These are phyloP conservation scores for Caenorhabditis becei DNA, from an alignment of 2,888 invertebrate species.

Conservation along the genomic window DNA sequence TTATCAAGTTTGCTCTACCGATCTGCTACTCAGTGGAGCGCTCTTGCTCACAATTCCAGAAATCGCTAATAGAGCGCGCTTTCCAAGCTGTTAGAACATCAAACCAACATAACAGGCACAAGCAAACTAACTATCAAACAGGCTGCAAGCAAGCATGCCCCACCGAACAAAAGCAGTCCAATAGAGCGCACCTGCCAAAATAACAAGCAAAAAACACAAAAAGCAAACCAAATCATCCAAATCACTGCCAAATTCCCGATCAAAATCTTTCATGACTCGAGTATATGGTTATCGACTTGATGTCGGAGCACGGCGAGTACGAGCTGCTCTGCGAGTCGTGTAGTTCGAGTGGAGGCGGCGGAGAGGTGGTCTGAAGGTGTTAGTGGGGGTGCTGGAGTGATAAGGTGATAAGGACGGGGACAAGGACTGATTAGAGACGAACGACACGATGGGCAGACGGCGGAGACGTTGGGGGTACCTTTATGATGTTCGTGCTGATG, in stretches of 20 bases:
- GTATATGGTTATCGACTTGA: conserved; percentile 47
- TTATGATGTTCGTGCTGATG: conserved; percentile 93
- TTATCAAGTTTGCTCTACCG: too few species aligned
- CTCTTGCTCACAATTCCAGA: too few species aligned
- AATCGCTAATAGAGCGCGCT: too few species aligned
- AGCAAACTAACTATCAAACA: too few species aligned
- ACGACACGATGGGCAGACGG: background rate
- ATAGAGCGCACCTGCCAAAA: too few species aligned
- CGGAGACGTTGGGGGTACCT: conserved; percentile 84
- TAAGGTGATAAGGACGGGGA: background rate
- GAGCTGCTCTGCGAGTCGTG: conserved; percentile 39
- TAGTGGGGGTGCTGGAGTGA: conserved; percentile 1
- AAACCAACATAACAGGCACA: background rate
- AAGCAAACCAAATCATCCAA: background rate
- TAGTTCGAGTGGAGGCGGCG: background rate
- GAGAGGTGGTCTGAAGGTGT: background rate
- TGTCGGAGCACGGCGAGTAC: conserved; percentile 47
- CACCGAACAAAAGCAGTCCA: too few species aligned
- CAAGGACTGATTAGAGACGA: background rate
- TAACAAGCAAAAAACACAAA: background rate
- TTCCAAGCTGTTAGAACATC: too few species aligned
- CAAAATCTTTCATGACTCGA: conserved; percentile 41
- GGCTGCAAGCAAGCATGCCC: too few species aligned
- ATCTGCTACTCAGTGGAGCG: too few species aligned
- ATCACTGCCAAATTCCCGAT: background rate